Conservation (phyloP, 2,888 invertebrate species). For the Drosophila paramelanica region DNA sequence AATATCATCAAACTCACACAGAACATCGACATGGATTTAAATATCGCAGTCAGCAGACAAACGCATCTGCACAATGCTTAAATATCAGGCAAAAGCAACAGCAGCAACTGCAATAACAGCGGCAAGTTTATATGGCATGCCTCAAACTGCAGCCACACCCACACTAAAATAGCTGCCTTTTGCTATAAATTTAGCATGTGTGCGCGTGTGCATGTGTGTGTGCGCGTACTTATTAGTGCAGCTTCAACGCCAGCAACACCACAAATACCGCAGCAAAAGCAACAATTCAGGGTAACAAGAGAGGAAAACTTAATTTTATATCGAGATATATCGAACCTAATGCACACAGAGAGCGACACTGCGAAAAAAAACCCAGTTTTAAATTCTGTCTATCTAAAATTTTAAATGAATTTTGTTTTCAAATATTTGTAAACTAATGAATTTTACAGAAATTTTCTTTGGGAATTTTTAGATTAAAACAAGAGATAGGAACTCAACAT, state of each 20-base stretch:
- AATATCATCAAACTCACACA: slow-evolving; percentile 35
- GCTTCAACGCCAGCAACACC: slow-evolving; percentile 59
- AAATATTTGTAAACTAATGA: no score
- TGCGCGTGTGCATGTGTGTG: slow-evolving; percentile 17
- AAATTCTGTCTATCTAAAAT: no score
- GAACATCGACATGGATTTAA: slow-evolving; percentile 55
- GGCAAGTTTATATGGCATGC: slow-evolving; percentile 73
- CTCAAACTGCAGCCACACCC: slow-evolving; percentile 53
- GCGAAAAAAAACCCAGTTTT: no score
- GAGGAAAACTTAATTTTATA: slow-evolving; percentile 34
- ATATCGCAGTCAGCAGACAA: slow-evolving; percentile 52
- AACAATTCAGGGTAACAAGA: slow-evolving; percentile 17
- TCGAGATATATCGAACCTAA: slow-evolving; percentile 21
- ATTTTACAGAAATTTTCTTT: no score
- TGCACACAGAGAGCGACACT: neutral
- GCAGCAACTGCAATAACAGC: slow-evolving; percentile 39
- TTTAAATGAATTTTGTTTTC: no score
- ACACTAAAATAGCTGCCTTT: slow-evolving; percentile 22
- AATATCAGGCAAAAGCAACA: slow-evolving; percentile 51
- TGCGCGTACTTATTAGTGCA: slow-evolving; percentile 63
- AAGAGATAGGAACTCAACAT: no score
- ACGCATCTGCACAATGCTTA: slow-evolving; percentile 55
- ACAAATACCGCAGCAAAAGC: slow-evolving; percentile 21
- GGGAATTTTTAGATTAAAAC: no score
- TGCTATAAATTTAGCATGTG: slow-evolving; percentile 44